Evolutionary conservation across 2,888 invertebrate genomes (phyloP), one percentile per base, ranked within the genome.

Genomic region (Hoplodrina ambigua): DNA sequence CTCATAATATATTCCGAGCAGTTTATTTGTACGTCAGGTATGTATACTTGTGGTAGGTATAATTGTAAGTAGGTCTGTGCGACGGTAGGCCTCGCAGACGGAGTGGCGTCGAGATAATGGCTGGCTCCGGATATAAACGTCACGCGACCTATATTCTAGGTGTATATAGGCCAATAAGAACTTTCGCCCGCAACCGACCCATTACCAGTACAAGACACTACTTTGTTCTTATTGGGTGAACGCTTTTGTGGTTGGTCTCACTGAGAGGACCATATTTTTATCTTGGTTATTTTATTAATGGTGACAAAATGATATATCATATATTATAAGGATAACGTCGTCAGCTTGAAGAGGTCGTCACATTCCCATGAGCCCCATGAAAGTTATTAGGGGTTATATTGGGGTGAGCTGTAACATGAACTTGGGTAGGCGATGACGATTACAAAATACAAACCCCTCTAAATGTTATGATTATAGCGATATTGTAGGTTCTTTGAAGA

Each of bases 71-170:
- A 69, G 73, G 52, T 74, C 60, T 80, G 58, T 54, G 76, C 64
- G 63, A 57, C 80, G 59, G 72, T 81, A 76, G 80, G 86, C 85
- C 75, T 68, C 69, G 73, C 85, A 93, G 92, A 93, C 92, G 56
- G 91, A 89, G 89, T 91, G 92, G 91, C 92, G 92, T 88, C 91
- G 73, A 76, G 74, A 72, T 80, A 75, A 80, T 77, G 74, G 81
- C 79, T 83, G 84, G 80, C 83, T 78, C 72, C 74, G 75, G 72
- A 72, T 81, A 81, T 80, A 78, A 73, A 79, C 80, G 83, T 74
- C 81, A 81, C 72, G 79, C 84, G 88, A 86, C 89, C 88, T 85
- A 85, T 80, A 83, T 84, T 73, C 63, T 58, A 55, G 52, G 50
- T 59, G 49, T 72, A 85, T 77, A 72, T 77, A 82, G 75, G 80